Percentiles rank a stretch among this genome's conserved stretches.
These are phyloP conservation scores for Eremophila alpestris DNA, from an alignment of 2,797 vertebrate genomes.

Conservation along the genomic window DNA sequence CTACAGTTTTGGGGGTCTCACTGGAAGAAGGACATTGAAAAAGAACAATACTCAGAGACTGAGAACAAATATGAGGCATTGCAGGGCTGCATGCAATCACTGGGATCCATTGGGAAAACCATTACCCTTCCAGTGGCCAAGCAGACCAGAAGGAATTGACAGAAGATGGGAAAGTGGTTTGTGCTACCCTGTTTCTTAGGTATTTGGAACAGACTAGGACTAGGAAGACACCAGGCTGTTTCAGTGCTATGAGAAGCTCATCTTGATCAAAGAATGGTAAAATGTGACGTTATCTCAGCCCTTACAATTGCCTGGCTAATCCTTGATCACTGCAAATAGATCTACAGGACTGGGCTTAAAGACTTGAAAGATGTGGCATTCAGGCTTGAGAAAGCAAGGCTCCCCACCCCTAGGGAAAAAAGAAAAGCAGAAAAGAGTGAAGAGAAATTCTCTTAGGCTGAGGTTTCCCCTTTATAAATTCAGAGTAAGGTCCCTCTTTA, in stretches of 20 bases:
- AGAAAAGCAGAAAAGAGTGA: neutral
- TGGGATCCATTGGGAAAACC: neutral
- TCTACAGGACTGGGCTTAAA: neutral
- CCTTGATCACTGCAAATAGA: neutral
- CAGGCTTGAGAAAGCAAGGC: neutral
- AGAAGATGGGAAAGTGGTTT: neutral
- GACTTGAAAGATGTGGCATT: neutral
- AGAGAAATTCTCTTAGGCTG: neutral
- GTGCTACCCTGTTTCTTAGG: neutral
- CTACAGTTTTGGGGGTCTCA: neutral
- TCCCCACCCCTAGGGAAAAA: rapidly evolving
- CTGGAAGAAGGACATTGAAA: neutral
- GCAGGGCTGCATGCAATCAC: neutral
- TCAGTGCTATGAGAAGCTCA: neutral
- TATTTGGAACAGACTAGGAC: neutral
- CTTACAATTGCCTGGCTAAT: neutral
- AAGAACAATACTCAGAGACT: neutral
- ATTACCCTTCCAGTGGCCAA: neutral
- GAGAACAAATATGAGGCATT: neutral
- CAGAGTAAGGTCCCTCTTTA: neutral
- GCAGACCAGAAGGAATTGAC: neutral
- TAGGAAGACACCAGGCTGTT: neutral
- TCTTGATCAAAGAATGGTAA: neutral
- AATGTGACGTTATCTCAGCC: neutral
- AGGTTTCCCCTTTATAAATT: neutral